These are phyloP conservation scores for Cataglyphis albicans DNA, from an alignment of 2,888 invertebrate genomes.

Conservation along the genomic window DNA sequence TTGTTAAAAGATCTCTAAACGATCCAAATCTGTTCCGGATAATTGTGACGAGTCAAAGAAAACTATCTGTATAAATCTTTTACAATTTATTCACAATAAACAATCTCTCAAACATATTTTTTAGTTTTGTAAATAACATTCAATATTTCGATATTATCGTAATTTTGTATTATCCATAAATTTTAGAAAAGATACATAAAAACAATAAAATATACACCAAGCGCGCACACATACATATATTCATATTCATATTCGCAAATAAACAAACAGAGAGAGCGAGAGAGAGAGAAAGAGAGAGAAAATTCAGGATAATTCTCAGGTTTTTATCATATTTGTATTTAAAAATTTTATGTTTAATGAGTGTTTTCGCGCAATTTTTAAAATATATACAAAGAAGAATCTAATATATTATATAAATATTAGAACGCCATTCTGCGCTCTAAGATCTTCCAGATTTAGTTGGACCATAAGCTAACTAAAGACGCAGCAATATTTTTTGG, in stretches of 20 bases:
- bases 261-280: no score
- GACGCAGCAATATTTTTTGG: constrained; percentile 35
- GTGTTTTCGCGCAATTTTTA: neutral
- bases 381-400: neutral
- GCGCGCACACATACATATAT: neutral
- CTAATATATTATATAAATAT: neutral
- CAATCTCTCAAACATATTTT: constrained; percentile 2
- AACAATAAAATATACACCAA: no score
- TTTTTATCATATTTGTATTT: neutral
- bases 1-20: no score
- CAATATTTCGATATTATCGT: neutral
- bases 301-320: neutral
- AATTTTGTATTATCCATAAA: neutral
- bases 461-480: constrained; percentile 31
- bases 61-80: neutral
- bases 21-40: no score
- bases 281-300: neutral
- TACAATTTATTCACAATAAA: neutral
- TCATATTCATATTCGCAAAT: no score
- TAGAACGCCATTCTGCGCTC: neutral
- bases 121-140: neutral
- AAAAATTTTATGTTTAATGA: neutral
- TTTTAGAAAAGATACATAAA: neutral
- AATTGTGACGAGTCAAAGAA: neutral
- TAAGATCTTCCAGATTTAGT: constrained; percentile 13